Evolutionary conservation across 2,113 vertebrate genomes (phyloP).

Genomic region (Eulemur rufifrons): DNA sequence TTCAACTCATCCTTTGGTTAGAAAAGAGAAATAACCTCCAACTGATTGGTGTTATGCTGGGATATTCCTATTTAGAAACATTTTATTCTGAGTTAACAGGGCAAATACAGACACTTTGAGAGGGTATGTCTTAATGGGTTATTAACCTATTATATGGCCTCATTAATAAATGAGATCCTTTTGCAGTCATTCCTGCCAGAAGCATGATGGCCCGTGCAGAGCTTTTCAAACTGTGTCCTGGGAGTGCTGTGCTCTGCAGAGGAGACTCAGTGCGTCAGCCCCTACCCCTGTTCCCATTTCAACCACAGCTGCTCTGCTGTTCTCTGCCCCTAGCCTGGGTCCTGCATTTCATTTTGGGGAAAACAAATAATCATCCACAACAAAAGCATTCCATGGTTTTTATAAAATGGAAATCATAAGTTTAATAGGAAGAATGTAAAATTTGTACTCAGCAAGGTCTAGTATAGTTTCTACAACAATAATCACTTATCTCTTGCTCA

Average conservation of each 20-base stretch:
- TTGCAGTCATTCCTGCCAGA: background rate
- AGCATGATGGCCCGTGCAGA: background rate
- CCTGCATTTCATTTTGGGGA: background rate
- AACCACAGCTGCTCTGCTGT: background rate
- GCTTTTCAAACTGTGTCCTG: background rate
- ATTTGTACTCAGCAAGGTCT: background rate
- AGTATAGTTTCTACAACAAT: background rate
- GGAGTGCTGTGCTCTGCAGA: background rate
- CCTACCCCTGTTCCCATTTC: no score
- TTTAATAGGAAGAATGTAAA: background rate
- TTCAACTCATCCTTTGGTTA: background rate
- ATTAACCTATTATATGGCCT: background rate
- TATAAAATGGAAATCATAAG: background rate
- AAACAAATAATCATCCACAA: background rate
- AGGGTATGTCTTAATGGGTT: background rate
- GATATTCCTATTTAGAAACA: slow-evolving; percentile 4
- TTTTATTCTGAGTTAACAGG: background rate
- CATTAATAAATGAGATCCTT: background rate
- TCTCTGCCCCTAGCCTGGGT: background rate
- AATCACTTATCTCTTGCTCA: background rate
- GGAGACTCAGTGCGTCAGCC: background rate
- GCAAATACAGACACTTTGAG: slow-evolving; percentile 2
- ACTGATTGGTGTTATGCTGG: background rate
- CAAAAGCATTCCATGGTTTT: background rate
- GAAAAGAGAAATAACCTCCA: background rate